Conservation (phyloP, 1,140 invertebrate species). For the Drosophila arizonae region DNA sequence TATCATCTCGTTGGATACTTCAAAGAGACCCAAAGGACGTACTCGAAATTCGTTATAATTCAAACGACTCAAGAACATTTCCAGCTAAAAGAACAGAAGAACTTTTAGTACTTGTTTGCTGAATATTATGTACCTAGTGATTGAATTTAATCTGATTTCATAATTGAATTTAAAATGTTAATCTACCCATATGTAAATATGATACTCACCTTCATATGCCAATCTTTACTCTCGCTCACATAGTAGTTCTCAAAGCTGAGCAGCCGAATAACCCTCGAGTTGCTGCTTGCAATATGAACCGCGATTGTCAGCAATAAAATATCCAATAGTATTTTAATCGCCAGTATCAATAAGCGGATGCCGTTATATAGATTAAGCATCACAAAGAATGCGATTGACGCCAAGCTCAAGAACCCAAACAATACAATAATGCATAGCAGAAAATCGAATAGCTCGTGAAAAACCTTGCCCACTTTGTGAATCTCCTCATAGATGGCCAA, state of each 20-base stretch:
- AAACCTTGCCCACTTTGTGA: conserved; percentile 18
- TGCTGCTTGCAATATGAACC: conserved; percentile 37
- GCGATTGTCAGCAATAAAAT: conserved; percentile 53
- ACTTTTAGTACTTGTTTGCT: too few species aligned
- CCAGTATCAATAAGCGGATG: conserved; percentile 19
- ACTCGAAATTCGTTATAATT: conserved; percentile 61
- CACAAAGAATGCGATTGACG: conserved; percentile 36
- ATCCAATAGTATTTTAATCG: conserved; percentile 40
- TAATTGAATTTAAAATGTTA: too few species aligned
- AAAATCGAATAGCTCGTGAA: conserved; percentile 50
- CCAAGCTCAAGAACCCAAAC: conserved; percentile 35
- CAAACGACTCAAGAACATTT: conserved; percentile 59
- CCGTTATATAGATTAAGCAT: background rate
- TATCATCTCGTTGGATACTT: conserved; percentile 64
- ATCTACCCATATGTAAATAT: too few species aligned
- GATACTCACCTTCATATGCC: conserved; percentile 41
- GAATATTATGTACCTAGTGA: too few species aligned
- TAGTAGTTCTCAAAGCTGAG: conserved; percentile 58
- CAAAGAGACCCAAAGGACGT: conserved; percentile 56
- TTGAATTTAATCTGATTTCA: too few species aligned
- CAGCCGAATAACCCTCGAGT: conserved; percentile 35
- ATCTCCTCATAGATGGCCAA: conserved; percentile 57
- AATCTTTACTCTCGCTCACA: conserved; percentile 29
- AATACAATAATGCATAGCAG: conserved; percentile 43
- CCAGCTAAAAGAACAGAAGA: conserved; percentile 43